These are phyloP conservation scores for Oenanthe melanoleuca DNA, from an alignment of 2,113 vertebrate species.

Conservation along the genomic window DNA sequence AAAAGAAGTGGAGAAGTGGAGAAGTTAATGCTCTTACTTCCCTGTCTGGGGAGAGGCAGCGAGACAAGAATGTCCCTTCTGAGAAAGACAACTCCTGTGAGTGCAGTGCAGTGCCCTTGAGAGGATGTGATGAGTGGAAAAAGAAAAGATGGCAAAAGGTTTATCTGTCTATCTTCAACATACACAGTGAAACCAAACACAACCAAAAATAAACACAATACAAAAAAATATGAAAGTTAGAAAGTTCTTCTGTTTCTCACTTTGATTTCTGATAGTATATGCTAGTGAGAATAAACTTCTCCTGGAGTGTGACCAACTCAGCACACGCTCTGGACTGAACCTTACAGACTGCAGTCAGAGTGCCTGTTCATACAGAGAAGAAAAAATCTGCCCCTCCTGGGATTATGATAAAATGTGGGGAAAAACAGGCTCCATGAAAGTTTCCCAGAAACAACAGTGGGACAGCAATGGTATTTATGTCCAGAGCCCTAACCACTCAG, in stretches of 20 bases:
- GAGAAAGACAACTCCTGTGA: background rate
- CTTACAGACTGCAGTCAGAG: background rate
- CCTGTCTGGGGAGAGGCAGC: background rate
- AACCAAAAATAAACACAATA: background rate
- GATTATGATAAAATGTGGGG: conserved; percentile 9
- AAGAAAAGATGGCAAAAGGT: background rate
- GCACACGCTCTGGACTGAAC: background rate
- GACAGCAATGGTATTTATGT: conserved; percentile 39
- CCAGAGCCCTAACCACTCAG: background rate
- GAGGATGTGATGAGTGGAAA: background rate
- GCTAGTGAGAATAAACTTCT: background rate
- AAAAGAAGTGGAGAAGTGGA: background rate
- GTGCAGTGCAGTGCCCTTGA: fast-evolving
- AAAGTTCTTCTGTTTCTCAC: background rate
- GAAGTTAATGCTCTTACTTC: background rate
- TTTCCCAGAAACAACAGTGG: conserved; percentile 50
- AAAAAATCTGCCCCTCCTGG: background rate
- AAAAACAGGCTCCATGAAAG: background rate
- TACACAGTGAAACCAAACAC: background rate
- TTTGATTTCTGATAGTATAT: background rate
- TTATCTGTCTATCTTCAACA: background rate
- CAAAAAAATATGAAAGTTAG: background rate
- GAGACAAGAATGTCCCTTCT: background rate
- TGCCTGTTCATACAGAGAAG: background rate
- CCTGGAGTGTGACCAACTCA: background rate